Conservation (phyloP, 2,888 invertebrate species). For the Malthinus seriepunctatus region DNA sequence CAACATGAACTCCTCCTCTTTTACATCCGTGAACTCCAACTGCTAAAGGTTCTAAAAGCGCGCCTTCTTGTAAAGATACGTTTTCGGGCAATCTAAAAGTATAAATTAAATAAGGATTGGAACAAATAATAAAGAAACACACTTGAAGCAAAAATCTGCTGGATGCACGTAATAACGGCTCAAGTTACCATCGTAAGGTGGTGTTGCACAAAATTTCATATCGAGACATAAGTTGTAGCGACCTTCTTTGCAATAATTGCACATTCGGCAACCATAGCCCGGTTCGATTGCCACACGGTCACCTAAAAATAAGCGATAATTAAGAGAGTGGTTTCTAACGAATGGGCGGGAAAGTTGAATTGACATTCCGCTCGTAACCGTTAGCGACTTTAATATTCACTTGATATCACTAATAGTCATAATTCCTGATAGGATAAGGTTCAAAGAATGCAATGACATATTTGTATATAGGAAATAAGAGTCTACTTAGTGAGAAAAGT, state of each 20-base stretch:
- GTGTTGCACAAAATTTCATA: conserved; percentile 91
- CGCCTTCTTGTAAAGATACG: conserved; percentile 91
- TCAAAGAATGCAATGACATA: too few relatives aligned
- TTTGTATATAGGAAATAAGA: too few relatives aligned
- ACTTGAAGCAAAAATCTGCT: conserved; percentile 88
- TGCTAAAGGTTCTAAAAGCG: conserved; percentile 88
- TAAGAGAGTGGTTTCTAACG: background rate
- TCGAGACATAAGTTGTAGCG: conserved; percentile 89
- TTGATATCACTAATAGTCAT: too few relatives aligned
- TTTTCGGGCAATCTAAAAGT: conserved; percentile 75
- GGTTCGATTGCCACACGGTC: conserved; percentile 96
- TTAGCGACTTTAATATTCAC: too few relatives aligned
- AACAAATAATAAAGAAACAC: conserved; percentile 36
- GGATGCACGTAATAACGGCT: conserved; percentile 86
- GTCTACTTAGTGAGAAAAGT: too few relatives aligned
- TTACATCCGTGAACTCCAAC: conserved; percentile 94
- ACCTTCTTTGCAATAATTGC: conserved; percentile 85
- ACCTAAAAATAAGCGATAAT: conserved; percentile 55
- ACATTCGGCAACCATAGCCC: conserved; percentile 84
- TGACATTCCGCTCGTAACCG: too few relatives aligned
- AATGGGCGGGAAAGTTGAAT: too few relatives aligned
- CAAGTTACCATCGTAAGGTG: conserved; percentile 89
- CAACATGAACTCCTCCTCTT: conserved; percentile 76
- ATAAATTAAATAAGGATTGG: conserved; percentile 56
- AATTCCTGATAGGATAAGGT: too few relatives aligned